Conservation (phyloP, 1,140 invertebrate genomes). For the Periplaneta americana region DNA sequence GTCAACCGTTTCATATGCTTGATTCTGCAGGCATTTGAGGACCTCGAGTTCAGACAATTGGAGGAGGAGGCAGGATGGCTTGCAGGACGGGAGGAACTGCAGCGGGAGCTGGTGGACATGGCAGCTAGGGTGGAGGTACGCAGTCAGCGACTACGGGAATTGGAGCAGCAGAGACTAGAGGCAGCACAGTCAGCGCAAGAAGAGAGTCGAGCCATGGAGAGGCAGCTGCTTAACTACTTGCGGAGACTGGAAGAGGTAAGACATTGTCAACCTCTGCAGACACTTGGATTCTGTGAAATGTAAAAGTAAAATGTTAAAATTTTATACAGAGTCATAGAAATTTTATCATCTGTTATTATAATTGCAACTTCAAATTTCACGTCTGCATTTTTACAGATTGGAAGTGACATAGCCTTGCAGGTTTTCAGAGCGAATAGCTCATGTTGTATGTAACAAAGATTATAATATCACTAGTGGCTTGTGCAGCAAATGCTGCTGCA, state of each 20-base stretch:
- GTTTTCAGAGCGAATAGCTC: too few relatives aligned
- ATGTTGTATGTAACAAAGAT: too few relatives aligned
- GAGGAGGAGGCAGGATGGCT: constrained; percentile 83
- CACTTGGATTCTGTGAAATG: too few relatives aligned
- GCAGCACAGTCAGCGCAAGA: constrained; percentile 51
- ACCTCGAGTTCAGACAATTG: constrained; percentile 88
- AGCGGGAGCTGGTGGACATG: constrained; percentile 66
- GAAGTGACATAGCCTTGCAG: too few relatives aligned
- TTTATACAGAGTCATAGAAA: too few relatives aligned
- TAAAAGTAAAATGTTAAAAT: too few relatives aligned
- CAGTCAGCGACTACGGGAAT: constrained; percentile 53
- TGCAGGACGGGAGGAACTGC: constrained; percentile 74
- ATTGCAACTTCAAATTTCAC: too few relatives aligned
- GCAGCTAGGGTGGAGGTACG: constrained; percentile 56
- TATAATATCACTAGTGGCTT: too few relatives aligned
- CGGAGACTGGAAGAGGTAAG: constrained; percentile 55
- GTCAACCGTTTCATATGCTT: too few relatives aligned
- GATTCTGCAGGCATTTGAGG: constrained; percentile 72
- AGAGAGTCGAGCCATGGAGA: constrained; percentile 57
- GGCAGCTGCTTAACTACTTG: constrained; percentile 51
- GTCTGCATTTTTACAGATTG: too few relatives aligned
- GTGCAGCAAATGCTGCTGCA: too few relatives aligned
- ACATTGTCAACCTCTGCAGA: constrained; percentile 13
- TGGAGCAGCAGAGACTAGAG: constrained; percentile 58
- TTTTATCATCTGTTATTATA: too few relatives aligned